Base-by-base conservation (phyloP, 2,797 vertebrate species). In the Cyprinodon diabolis region DNA sequence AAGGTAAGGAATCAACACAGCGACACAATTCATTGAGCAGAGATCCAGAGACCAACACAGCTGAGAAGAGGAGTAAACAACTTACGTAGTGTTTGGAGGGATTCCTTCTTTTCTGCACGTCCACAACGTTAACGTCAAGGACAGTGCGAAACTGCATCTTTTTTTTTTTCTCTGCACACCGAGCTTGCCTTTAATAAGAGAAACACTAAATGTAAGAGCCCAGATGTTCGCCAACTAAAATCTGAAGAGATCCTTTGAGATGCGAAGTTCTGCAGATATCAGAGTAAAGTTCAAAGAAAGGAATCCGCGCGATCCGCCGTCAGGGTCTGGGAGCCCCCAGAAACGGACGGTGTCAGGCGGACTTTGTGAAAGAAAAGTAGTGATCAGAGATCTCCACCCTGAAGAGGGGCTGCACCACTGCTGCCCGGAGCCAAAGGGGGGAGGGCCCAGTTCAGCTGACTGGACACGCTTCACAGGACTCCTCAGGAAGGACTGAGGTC, bases 41-140 rank as follows among this genome's bases (percentile, higher is more conserved):
- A 21, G 3, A 43, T 10, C n/a, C 35, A 5, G 8, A n/a, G 14
- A 17, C 57, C 15, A 56, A 63, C 1, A 48, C 15, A 48, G 48
- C 45, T 30, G 45, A 48, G 23, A 57, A 0, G 21, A 58, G 0
- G 1, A 63, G 0, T 37, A 60, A 9, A 21, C 4, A 81, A 97
- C 97, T 97, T 90, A 98, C 97, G 75, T 98, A 98, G 86, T 98
- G 97, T 86, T 98, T 98, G 83, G 96, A 97, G 47, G 97, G 97
- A 88, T 94, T 98, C 87, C 97, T 94, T 78, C 97, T 95, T 93
- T 98, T 98, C 94, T 96, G 94, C 90, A 97, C 97, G 88, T 97
- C 96, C 95, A 97, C 96, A 77, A 98, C 97, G 49, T 95, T 95
- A 40, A 96, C 96, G 83, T 97, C 97, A 63, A 96, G 90, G 81